phyloP scores from a whole-genome alignment of 2,113 vertebrate species.

The Leiothrix lutea region DNA sequence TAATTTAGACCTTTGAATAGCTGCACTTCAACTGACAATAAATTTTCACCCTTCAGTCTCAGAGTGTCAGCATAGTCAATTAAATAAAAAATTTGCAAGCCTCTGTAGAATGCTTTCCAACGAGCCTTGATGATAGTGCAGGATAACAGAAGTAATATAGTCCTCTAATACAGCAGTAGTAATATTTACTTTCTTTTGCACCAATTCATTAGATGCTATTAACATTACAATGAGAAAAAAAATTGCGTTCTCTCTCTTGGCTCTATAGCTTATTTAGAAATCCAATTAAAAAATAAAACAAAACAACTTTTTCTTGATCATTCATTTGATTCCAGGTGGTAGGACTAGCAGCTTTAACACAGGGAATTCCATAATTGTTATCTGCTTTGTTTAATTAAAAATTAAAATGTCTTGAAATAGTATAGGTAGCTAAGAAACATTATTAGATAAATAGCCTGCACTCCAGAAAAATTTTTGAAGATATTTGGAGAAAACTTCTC shows the following conservation, averaged over 20 bases:
- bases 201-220: not conserved
- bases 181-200: not conserved
- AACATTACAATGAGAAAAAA: not conserved
- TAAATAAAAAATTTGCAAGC: not conserved
- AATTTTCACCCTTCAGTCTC: not conserved
- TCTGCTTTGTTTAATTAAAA: not conserved
- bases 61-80: not conserved
- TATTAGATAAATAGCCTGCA: not conserved
- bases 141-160: not conserved
- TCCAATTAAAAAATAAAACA: not conserved
- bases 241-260: not conserved
- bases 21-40: not conserved
- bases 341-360: not conserved
- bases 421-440: not conserved
- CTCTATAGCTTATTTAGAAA: not conserved
- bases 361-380: not conserved
- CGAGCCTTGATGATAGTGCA: not conserved
- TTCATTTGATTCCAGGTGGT: not conserved
- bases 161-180: not conserved
- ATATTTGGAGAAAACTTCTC: not conserved
- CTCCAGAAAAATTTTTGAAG: not conserved
- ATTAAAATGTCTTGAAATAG: not conserved
- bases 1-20: not conserved
- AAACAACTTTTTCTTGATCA: not conserved
- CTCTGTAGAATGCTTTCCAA: not conserved